A percentile compares a stretch with the other conserved stretches of the same genome.
These are phyloP conservation scores for Leuciscus waleckii DNA, from an alignment of 2,797 vertebrate species.

Conservation along the genomic window DNA sequence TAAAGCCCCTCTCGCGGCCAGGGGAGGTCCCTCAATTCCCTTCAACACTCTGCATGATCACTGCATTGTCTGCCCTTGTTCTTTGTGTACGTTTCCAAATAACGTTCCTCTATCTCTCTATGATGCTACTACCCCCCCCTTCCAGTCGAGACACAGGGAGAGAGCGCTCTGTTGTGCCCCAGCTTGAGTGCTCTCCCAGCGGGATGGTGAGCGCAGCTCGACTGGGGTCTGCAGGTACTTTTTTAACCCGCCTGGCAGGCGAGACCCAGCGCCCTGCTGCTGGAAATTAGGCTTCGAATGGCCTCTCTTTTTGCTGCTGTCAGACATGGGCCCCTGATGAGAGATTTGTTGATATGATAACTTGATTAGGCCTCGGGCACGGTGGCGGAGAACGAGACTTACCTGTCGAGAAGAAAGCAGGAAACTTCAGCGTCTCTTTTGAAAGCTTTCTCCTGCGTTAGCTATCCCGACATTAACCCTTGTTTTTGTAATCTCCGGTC, in stretches of 20 bases:
- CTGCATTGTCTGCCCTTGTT: conserved; percentile 68
- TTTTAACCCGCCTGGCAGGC: conserved; percentile 64
- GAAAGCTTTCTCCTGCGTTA: too few relatives aligned
- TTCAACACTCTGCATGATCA: conserved; percentile 64
- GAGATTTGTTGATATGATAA: conserved; percentile 86
- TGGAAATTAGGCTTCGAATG: conserved; percentile 77
- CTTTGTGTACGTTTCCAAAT: conserved; percentile 71
- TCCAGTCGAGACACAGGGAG: conserved; percentile 45
- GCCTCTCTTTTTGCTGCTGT: conserved; percentile 77
- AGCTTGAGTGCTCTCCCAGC: conserved; percentile 63
- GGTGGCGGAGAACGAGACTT: conserved; percentile 71
- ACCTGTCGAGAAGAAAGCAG: too few relatives aligned
- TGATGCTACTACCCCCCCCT: conserved; percentile 57
- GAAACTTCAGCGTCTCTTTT: too few relatives aligned
- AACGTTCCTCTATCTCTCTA: conserved; percentile 61
- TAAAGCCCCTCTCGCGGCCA: conserved; percentile 67
- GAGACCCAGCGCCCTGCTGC: conserved; percentile 71
- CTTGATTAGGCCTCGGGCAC: conserved; percentile 79
- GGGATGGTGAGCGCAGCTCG: conserved; percentile 51
- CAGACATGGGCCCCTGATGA: conserved; percentile 75
- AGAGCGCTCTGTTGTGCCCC: conserved; percentile 58
- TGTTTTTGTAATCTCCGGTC: too few relatives aligned
- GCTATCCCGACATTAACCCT: too few relatives aligned
- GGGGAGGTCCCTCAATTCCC: conserved; percentile 71
- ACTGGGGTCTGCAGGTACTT: conserved; percentile 72